A percentile compares a stretch with the other conserved stretches of the same genome.
These are phyloP conservation scores for Cecidostiba fungosa DNA, from an alignment of 2,888 invertebrate genomes.

Conservation along the genomic window DNA sequence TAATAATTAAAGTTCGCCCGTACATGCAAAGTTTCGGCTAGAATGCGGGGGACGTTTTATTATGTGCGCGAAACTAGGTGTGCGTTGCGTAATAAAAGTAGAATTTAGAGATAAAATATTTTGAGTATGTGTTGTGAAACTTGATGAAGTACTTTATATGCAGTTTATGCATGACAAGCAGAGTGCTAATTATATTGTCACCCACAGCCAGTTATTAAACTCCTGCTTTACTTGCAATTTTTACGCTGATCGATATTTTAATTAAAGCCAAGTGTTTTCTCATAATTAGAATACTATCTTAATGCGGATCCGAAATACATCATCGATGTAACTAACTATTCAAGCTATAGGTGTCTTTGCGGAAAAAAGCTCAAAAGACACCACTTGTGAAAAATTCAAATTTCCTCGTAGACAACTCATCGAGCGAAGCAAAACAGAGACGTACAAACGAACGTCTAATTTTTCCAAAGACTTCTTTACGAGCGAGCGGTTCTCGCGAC, in stretches of 20 bases:
- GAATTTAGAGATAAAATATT: constrained; percentile 28
- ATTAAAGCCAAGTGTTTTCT: not conserved
- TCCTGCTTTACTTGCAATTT: not conserved
- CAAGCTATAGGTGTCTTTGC: too few relatives aligned
- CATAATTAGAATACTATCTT: not conserved
- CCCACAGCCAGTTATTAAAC: not conserved
- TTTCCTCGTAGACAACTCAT: too few relatives aligned
- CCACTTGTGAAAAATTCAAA: too few relatives aligned
- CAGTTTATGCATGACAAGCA: constrained; percentile 5
- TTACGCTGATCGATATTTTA: not conserved
- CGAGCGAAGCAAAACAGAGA: not conserved
- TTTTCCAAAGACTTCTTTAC: constrained; percentile 40
- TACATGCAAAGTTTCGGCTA: not conserved
- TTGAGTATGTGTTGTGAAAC: constrained; percentile 15
- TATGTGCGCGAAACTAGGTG: not conserved
- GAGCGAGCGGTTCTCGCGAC: constrained; percentile 9
- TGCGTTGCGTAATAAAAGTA: not conserved
- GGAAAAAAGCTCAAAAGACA: too few relatives aligned
- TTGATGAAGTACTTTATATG: constrained; percentile 1
- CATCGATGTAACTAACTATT: too few relatives aligned
- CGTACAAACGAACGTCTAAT: not conserved
- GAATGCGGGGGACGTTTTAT: not conserved
- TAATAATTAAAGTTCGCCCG: constrained; percentile 7
- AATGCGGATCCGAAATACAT: not conserved
- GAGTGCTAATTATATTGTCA: not conserved